phyloP scores from a whole-genome alignment of 1,140 invertebrate genomes.

The Oppia nitens region DNA sequence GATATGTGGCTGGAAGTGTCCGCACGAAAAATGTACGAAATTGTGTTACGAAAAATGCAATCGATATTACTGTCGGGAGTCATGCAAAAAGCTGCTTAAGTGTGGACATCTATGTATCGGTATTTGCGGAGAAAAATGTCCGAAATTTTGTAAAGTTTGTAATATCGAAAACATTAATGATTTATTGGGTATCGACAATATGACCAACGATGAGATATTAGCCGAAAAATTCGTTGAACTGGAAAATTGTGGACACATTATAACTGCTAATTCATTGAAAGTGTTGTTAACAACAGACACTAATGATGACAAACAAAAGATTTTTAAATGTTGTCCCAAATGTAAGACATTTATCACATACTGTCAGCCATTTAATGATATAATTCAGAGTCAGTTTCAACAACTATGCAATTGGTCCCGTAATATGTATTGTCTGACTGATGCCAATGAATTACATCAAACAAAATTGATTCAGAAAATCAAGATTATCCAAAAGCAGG shows the following conservation, averaged over 20 bases:
- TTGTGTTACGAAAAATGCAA: neutral
- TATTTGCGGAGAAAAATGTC: slow-evolving; percentile 47
- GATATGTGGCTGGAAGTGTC: neutral
- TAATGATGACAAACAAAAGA: too few species aligned
- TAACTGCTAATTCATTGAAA: slow-evolving; percentile 40
- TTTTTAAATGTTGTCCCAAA: too few species aligned
- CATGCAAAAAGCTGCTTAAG: slow-evolving; percentile 35
- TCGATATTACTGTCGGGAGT: slow-evolving; percentile 33
- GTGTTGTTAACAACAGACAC: too few species aligned
- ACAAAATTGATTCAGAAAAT: too few species aligned
- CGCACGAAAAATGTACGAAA: neutral
- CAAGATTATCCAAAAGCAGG: too few species aligned
- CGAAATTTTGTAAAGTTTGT: slow-evolving; percentile 28
- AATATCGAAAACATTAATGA: slow-evolving; percentile 34
- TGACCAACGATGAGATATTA: slow-evolving; percentile 29
- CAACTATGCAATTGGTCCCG: too few species aligned
- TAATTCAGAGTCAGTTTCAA: too few species aligned
- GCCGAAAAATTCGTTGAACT: slow-evolving; percentile 35
- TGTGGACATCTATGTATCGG: slow-evolving; percentile 48
- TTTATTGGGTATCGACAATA: too few species aligned
- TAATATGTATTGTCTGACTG: too few species aligned
- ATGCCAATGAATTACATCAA: too few species aligned
- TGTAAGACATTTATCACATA: too few species aligned
- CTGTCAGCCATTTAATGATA: too few species aligned
- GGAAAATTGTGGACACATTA: slow-evolving; percentile 42